Evolutionary conservation across 2,888 invertebrate genomes (phyloP).

Genomic region (Trissoscelio sp.): DNA sequence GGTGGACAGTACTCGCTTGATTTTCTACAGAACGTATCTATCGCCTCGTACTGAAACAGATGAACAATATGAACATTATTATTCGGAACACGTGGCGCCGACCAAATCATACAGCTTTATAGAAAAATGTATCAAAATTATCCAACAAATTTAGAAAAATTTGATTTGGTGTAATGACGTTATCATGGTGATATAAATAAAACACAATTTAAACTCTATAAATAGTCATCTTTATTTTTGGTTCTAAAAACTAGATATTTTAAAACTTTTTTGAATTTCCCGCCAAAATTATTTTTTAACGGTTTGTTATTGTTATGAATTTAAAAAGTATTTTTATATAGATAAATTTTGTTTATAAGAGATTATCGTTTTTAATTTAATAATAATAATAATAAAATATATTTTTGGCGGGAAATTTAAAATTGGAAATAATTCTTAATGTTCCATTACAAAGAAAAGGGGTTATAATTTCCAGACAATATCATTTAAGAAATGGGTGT

Average conservation of each 20-base stretch:
- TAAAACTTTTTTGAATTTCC: no score
- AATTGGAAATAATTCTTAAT: background rate
- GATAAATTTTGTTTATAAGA: no score
- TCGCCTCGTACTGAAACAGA: constrained; percentile 89
- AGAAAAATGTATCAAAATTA: background rate
- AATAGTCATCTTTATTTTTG: no score
- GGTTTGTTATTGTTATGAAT: no score
- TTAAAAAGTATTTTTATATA: no score
- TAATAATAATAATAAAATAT: no score
- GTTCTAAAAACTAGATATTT: no score
- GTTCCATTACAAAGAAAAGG: background rate
- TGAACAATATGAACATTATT: constrained; percentile 71
- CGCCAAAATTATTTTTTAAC: no score
- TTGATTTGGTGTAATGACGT: background rate
- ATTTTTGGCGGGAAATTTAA: background rate
- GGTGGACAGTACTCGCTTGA: constrained; percentile 92
- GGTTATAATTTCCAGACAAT: background rate
- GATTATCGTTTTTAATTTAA: no score
- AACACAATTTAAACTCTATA: no score
- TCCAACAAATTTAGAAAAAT: background rate
- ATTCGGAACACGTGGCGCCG: constrained; percentile 6
- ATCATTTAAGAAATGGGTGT: constrained; percentile 51
- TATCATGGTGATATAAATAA: background rate
- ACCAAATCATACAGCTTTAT: constrained; percentile 6
- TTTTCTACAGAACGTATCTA: constrained; percentile 93